These are phyloP conservation scores for Phoenoteleia sp. DNA, from an alignment of 2,888 invertebrate genomes.

Conservation along the genomic window DNA sequence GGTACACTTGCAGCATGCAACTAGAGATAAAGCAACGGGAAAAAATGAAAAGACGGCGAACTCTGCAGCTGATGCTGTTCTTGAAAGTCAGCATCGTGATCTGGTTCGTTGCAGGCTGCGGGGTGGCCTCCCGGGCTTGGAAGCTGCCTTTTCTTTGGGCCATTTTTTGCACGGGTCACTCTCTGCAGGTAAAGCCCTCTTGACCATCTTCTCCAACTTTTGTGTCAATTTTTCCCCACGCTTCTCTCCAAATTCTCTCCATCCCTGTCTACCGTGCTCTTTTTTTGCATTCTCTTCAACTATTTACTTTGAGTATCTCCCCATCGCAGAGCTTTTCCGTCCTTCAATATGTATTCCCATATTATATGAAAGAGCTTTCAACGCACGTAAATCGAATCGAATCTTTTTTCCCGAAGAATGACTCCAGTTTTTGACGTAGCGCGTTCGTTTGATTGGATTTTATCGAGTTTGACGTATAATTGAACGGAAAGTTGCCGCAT, in stretches of 20 bases:
- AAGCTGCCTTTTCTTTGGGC: conserved; percentile 84
- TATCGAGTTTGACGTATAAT: too few relatives aligned
- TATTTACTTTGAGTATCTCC: conserved; percentile 22
- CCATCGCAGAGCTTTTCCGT: not conserved
- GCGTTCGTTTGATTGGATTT: too few relatives aligned
- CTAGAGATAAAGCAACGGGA: conserved; percentile 88
- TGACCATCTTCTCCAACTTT: conserved; percentile 22
- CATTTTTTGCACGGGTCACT: conserved; percentile 84
- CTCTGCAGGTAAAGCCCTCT: conserved; percentile 82
- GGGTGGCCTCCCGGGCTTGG: conserved; percentile 84
- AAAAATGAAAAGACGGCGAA: conserved; percentile 88
- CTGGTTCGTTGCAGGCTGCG: conserved; percentile 86
- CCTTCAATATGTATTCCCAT: not conserved
- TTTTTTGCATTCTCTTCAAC: not conserved
- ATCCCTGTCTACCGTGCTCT: not conserved
- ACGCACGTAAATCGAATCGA: not conserved
- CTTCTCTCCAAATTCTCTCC: not conserved
- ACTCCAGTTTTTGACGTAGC: too few relatives aligned
- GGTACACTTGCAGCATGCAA: conserved; percentile 89
- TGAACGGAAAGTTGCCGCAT: too few relatives aligned
- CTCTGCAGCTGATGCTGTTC: conserved; percentile 89
- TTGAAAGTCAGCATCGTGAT: conserved; percentile 87
- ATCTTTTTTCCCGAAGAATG: conserved; percentile 11
- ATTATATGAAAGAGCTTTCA: conserved; percentile 7
- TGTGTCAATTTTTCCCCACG: not conserved